phyloP scores from a whole-genome alignment of 1,140 invertebrate genomes.

The Drosophila pseudoobscura region DNA sequence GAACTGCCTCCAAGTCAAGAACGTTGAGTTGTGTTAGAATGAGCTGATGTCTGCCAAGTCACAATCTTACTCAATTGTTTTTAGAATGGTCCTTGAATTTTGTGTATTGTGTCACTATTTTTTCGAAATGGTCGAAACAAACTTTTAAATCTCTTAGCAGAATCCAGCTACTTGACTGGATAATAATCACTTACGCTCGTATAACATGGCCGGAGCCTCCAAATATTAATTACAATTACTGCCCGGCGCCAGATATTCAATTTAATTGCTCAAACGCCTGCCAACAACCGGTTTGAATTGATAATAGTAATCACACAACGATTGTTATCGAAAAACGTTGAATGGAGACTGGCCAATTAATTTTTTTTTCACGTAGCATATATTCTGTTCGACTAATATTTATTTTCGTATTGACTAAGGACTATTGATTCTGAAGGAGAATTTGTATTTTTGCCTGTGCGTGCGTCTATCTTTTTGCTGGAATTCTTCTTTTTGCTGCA shows the following conservation, averaged over 20 bases:
- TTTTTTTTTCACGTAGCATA: slow-evolving; percentile 7
- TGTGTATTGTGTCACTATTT: too few species aligned
- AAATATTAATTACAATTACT: slow-evolving; percentile 28
- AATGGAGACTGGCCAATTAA: slow-evolving; percentile 6
- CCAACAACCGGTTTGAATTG: slow-evolving; percentile 34
- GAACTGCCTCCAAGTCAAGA: too few species aligned
- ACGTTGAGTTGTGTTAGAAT: too few species aligned
- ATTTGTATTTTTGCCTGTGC: too few species aligned
- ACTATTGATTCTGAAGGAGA: too few species aligned
- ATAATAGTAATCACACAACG: slow-evolving; percentile 29
- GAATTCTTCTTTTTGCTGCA: too few species aligned
- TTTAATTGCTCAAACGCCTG: slow-evolving; percentile 41
- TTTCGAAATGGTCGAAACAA: not conserved
- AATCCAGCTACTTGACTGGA: slow-evolving; percentile 8
- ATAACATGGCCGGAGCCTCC: slow-evolving; percentile 28
- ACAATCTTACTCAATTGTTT: too few species aligned
- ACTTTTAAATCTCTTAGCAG: slow-evolving; percentile 21
- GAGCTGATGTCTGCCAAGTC: too few species aligned
- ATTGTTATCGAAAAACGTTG: slow-evolving; percentile 5
- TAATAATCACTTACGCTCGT: slow-evolving; percentile 4
- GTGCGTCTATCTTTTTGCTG: too few species aligned
- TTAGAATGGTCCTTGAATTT: too few species aligned
- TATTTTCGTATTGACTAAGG: too few species aligned
- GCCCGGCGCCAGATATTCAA: slow-evolving; percentile 14
- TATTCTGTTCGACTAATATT: not conserved